Evolutionary conservation across 2,113 vertebrate genomes (phyloP).

Genomic region (Notarius lentiginosus): DNA sequence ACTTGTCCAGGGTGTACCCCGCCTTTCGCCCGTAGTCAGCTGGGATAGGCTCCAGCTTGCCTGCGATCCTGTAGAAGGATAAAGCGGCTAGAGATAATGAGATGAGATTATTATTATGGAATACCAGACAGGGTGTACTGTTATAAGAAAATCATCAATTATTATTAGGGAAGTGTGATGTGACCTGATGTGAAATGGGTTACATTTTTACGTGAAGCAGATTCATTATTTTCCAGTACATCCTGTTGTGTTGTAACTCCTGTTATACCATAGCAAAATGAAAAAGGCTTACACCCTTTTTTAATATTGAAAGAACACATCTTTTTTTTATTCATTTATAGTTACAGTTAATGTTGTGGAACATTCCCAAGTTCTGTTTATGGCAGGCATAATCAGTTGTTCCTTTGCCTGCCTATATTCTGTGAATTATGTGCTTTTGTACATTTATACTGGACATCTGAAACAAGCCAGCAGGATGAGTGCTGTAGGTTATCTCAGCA

Average conservation of each 20-base stretch:
- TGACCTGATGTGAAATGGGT: neutral
- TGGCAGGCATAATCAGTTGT: neutral
- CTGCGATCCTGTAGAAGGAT: no score
- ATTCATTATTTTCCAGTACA: neutral
- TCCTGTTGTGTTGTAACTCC: neutral
- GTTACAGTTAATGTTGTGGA: neutral
- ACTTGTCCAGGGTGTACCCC: no score
- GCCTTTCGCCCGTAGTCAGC: no score
- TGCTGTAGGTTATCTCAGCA: neutral
- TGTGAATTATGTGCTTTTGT: neutral
- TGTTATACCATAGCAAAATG: neutral
- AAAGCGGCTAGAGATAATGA: no score
- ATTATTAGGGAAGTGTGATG: neutral
- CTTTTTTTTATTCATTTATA: neutral
- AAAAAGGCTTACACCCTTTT: neutral
- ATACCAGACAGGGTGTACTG: neutral
- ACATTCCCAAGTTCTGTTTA: neutral
- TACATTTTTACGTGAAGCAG: neutral
- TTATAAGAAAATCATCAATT: neutral
- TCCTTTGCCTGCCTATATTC: neutral
- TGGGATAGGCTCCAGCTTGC: no score
- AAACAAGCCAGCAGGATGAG: no score
- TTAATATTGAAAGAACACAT: neutral
- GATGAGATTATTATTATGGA: neutral
- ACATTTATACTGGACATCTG: neutral